These are phyloP conservation scores for Alosa alosa DNA, from an alignment of 2,113 vertebrate species.

Conservation along the genomic window DNA sequence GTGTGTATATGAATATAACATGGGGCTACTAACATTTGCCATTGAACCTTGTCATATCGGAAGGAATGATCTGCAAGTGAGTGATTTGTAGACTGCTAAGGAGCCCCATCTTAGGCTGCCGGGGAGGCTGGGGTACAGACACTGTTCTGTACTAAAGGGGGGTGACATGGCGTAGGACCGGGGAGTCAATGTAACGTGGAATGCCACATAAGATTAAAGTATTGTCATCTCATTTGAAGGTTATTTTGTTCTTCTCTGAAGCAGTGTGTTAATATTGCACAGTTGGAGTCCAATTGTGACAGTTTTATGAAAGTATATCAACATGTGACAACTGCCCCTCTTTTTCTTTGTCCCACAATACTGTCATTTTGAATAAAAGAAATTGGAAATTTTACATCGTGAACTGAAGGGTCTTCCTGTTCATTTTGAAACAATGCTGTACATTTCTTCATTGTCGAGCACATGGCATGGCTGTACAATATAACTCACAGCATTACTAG, in stretches of 20 bases:
- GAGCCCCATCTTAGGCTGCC: not conserved
- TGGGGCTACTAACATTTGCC: slow-evolving; percentile 47
- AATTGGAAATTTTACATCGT: slow-evolving; percentile 12
- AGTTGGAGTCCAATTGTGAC: not conserved
- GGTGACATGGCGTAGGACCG: not conserved
- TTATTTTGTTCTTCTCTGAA: not conserved
- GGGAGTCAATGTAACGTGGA: not conserved
- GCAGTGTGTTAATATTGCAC: not conserved
- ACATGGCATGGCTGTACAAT: not conserved
- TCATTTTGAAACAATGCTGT: not conserved
- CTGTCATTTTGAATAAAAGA: slow-evolving; percentile 34
- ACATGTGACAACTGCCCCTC: slow-evolving; percentile 24
- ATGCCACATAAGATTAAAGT: not conserved
- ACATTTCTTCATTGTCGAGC: not conserved
- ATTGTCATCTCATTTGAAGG: not conserved
- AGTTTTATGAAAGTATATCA: slow-evolving; percentile 11
- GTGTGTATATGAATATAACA: slow-evolving; percentile 12
- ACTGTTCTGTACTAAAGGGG: not conserved
- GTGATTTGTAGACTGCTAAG: not conserved
- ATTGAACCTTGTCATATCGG: slow-evolving; percentile 31
- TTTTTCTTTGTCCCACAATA: slow-evolving; percentile 13
- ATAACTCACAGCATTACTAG: too few relatives aligned
- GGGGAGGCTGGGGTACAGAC: not conserved
- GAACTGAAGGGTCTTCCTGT: not conserved
- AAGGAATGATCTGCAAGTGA: not conserved